Base-by-base conservation (phyloP, 2,888 invertebrate species). In the Physocephala rufipes region DNA sequence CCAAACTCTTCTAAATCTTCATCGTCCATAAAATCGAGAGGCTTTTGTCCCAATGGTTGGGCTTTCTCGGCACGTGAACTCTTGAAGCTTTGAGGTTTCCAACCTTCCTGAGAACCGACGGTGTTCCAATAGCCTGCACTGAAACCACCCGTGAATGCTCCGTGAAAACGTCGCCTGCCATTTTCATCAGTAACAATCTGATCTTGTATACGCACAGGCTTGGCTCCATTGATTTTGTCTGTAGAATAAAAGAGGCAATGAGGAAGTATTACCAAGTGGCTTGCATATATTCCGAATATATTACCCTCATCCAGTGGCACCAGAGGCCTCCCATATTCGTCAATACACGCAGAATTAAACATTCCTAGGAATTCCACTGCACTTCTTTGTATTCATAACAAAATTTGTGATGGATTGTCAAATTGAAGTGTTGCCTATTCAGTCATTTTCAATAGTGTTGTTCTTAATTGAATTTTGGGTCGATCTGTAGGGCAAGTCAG, bases 11-110 rank as follows among this genome's bases (percentile, higher is more conserved):
- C 92, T 28, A 95, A 89, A 85, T 99, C 99, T 85, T 99, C 99
- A 15, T 95, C 95, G 84, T 99, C 99, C 99, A 99, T 99, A 81
- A 94, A 99, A 87, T 99, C 97, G 84, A 96, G 93, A 0, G 97
- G 94, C 75, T 88, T 89, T 83, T 93, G 94, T 51, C 78, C 76
- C 51, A 76, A 45, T 3, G 76, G 79, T 2, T 76, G 70, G 0
- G 90, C 89, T 78, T 92, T 93, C 71, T 92, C 93, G 1, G 86
- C 86, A 12, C 97, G 88, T 0, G 96, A 95, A 73, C 99, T 99
- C 80, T 94, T 94, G 83, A 98, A 99, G 19, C 91, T 91, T 45
- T 92, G 89, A 0, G 99, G 99, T 13, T 90, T 90, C 95, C 97
- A 99, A 65, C 99, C 98, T 88, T 99, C 97, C 75, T 94, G 90